These are phyloP conservation scores for Athalia rosae DNA, from an alignment of 2,888 invertebrate genomes.

Conservation along the genomic window DNA sequence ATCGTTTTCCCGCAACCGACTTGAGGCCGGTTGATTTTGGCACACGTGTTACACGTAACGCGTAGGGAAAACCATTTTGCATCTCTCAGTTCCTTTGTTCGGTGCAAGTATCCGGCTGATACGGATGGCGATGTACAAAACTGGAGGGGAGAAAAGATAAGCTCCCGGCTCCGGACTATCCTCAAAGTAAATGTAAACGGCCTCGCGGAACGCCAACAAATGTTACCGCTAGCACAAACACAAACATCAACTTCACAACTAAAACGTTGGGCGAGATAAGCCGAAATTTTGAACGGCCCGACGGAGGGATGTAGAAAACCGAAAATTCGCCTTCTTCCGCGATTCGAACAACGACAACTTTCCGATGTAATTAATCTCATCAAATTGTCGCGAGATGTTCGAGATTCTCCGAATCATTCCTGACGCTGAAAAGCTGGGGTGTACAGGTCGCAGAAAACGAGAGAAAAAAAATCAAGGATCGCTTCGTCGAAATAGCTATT, in stretches of 20 bases:
- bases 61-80: constrained; percentile 5
- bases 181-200: neutral
- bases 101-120: neutral
- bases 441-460: neutral
- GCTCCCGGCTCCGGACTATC: neutral
- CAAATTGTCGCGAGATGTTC: too few relatives aligned
- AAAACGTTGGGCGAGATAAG: too few relatives aligned
- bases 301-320: too few relatives aligned
- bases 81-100: constrained; percentile 32
- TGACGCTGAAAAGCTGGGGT: neutral
- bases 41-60: too few relatives aligned
- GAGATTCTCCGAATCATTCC: neutral
- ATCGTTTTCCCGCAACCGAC: too few relatives aligned
- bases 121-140: neutral
- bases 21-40: too few relatives aligned
- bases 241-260: too few relatives aligned
- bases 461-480: neutral
- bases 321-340: too few relatives aligned
- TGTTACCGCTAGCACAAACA: too few relatives aligned
- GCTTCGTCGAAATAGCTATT: constrained; percentile 8
- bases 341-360: too few relatives aligned
- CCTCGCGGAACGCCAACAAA: neutral
- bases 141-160: neutral
- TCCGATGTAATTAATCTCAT: too few relatives aligned
- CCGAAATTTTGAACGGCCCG: too few relatives aligned